Evolutionary conservation across 2,797 vertebrate species (phyloP).

Genomic region (Alfaro cultratus): DNA sequence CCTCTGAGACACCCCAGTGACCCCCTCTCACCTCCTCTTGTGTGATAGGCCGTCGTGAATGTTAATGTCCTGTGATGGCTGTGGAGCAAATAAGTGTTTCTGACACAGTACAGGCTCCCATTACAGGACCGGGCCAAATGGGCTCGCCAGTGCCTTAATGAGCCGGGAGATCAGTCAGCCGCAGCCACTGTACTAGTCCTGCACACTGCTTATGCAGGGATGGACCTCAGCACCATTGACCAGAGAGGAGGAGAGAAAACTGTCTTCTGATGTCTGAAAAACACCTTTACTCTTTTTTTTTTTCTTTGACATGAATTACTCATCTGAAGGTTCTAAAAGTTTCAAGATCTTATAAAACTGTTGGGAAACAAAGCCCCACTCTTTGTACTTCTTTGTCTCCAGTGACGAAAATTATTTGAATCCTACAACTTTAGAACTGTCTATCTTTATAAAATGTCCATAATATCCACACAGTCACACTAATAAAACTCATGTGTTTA

Average conservation of each 20-base stretch:
- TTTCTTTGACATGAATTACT: neutral
- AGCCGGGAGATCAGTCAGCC: conserved; percentile 87
- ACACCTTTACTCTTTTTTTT: neutral
- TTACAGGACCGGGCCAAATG: conserved; percentile 82
- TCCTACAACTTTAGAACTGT: neutral
- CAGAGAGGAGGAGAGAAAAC: conserved; percentile 29
- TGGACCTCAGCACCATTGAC: conserved; percentile 41
- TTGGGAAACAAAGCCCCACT: neutral
- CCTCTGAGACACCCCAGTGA: conserved; percentile 62
- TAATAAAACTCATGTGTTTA: neutral
- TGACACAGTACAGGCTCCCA: conserved; percentile 87
- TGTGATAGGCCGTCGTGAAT: conserved; percentile 87
- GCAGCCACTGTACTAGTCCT: conserved; percentile 77
- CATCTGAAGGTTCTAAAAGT: neutral
- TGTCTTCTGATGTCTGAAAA: conserved; percentile 6
- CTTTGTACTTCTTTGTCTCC: neutral
- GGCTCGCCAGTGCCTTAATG: conserved; percentile 85
- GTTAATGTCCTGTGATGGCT: conserved; percentile 91
- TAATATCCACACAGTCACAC: neutral
- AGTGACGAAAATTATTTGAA: neutral
- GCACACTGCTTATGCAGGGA: conserved; percentile 70
- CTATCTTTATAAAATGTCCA: neutral
- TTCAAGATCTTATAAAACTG: neutral
- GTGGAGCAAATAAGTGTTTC: conserved; percentile 89
- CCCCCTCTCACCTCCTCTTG: conserved; percentile 54